Evolutionary conservation across 2,113 vertebrate genomes (phyloP).

Genomic region (Cromileptes altivelis): DNA sequence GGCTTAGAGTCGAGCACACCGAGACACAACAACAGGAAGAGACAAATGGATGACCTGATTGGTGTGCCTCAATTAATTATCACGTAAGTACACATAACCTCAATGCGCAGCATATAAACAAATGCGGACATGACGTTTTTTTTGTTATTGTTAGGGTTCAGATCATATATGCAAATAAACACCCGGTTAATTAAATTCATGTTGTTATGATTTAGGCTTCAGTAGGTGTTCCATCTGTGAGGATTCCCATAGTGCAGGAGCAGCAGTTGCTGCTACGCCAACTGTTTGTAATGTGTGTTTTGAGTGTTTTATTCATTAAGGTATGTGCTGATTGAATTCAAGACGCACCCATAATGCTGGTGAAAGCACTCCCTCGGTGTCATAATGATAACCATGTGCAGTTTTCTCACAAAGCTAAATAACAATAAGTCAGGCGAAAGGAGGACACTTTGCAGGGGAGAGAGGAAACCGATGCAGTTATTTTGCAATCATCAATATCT

Average conservation of each 20-base stretch:
- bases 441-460: neutral
- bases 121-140: neutral
- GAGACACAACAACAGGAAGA: neutral
- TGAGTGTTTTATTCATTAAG: neutral
- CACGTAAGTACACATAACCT: neutral
- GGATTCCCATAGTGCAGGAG: slow-evolving; percentile 33
- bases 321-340: slow-evolving; percentile 3
- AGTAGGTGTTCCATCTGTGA: slow-evolving; percentile 42
- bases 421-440: slow-evolving; percentile 7
- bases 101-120: neutral
- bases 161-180: neutral
- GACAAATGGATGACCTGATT: slow-evolving; percentile 25
- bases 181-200: slow-evolving; percentile 4
- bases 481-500: slow-evolving; percentile 17
- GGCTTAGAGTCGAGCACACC: neutral
- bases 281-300: slow-evolving; percentile 20
- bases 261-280: slow-evolving; percentile 13
- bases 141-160: neutral
- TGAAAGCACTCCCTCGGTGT: neutral
- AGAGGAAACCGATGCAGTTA: neutral
- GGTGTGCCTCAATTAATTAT: neutral
- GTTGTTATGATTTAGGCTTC: slow-evolving; percentile 16
- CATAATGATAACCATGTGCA: slow-evolving; percentile 11
- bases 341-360: slow-evolving; percentile 11
- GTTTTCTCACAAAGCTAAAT: slow-evolving; percentile 12